A percentile compares a stretch with the other conserved stretches of the same genome.
phyloP scores from a whole-genome alignment of 2,888 invertebrate genomes.

The Drosophila barbarae region DNA sequence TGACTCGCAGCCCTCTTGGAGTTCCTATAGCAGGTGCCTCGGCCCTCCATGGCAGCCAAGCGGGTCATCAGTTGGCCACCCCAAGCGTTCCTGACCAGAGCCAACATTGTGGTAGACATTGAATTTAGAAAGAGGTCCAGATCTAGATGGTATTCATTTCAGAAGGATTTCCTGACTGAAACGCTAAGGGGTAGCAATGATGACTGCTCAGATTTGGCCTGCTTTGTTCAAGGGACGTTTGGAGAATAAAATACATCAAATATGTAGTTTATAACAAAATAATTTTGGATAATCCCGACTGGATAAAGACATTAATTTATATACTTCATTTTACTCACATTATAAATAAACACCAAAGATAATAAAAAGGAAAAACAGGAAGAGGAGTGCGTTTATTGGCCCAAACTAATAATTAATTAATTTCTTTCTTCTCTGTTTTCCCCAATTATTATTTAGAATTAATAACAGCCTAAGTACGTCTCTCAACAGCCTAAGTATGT shows the following conservation, averaged over 20 bases:
- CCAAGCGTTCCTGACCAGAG: conserved; percentile 28
- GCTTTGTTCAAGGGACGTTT: background rate
- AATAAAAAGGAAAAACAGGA: too few relatives aligned
- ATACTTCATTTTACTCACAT: background rate
- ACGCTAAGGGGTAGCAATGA: background rate
- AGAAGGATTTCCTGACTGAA: background rate
- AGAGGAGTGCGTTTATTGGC: background rate
- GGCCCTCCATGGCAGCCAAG: background rate
- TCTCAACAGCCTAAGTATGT: conserved; percentile 34
- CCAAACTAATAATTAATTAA: too few relatives aligned
- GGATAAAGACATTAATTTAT: background rate
- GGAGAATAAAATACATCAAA: too few relatives aligned
- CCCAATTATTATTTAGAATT: background rate
- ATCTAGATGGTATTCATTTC: conserved; percentile 16
- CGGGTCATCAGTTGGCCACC: conserved; percentile 1
- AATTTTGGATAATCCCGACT: background rate
- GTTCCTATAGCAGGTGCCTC: background rate
- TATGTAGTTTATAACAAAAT: too few relatives aligned
- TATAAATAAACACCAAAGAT: too few relatives aligned
- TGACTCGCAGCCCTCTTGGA: background rate
- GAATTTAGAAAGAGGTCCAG: conserved; percentile 10
- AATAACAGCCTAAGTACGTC: conserved; percentile 27
- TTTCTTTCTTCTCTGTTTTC: too few relatives aligned
- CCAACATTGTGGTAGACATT: conserved; percentile 21
- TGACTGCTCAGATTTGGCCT: too few relatives aligned